Percentiles rank a stretch among this genome's conserved stretches.
These are phyloP conservation scores for Huso huso DNA, from an alignment of 2,797 vertebrate genomes.

Conservation along the genomic window DNA sequence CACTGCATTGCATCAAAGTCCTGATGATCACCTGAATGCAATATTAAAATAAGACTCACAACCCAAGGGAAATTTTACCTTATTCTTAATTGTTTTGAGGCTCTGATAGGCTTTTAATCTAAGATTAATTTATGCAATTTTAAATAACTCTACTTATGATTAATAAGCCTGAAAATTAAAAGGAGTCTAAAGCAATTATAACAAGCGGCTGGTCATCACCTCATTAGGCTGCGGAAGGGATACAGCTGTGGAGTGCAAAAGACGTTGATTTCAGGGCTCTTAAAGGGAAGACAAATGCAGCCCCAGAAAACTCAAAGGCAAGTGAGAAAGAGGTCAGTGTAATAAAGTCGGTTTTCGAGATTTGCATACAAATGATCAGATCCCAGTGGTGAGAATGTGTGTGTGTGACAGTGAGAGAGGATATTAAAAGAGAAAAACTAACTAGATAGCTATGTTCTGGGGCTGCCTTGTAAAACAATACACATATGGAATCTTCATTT, in stretches of 20 bases:
- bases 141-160: slow-evolving; percentile 99
- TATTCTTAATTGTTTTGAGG: slow-evolving; percentile 98
- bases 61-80: slow-evolving; percentile 95
- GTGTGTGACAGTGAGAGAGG: slow-evolving; percentile 8
- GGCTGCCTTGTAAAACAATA: no score
- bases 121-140: slow-evolving; percentile 99
- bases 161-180: slow-evolving; percentile 99
- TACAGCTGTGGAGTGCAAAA: slow-evolving; percentile 63
- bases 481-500: no score
- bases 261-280: slow-evolving; percentile 67
- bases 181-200: slow-evolving; percentile 98
- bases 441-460: no score
- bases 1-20: slow-evolving; percentile 82
- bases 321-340: slow-evolving; percentile 61
- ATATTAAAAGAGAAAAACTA: slow-evolving; percentile 14
- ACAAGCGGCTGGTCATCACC: slow-evolving; percentile 95
- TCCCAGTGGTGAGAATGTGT: slow-evolving; percentile 51
- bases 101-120: slow-evolving; percentile 96
- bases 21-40: slow-evolving; percentile 94
- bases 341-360: slow-evolving; percentile 71
- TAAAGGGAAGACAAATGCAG: slow-evolving; percentile 53
- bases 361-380: slow-evolving; percentile 71
- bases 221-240: slow-evolving; percentile 86
- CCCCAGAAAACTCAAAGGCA: slow-evolving; percentile 56
- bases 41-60: slow-evolving; percentile 84